Evolutionary conservation across 2,113 vertebrate species (phyloP), one percentile per base, ranked within the genome.

Genomic region (Carollia perspicillata): DNA sequence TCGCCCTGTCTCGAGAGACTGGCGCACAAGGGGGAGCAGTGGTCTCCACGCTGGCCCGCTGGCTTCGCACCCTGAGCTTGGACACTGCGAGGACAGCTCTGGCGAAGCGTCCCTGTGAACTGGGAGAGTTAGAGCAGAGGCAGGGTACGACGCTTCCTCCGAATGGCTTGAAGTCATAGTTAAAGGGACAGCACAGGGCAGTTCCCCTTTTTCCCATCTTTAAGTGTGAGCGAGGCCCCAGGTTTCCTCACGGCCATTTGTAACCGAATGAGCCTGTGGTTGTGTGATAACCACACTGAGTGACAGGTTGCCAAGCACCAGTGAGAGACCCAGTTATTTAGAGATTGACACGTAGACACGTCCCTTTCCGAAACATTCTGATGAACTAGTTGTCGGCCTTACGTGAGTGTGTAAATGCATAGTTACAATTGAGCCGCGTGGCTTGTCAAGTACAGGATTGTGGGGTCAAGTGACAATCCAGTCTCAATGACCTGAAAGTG

Each of bases 371-470:
- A 69, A 37, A 17, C 17, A 65, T 3, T 8, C 86, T 47, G 3
- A 66, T 63, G 18, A 23, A 3, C 17, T 22, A 8, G 80, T 4
- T 0, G 69, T 47, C 22, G 22, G 69, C 81, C 69, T 16, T 1
- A 5, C 0, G 0, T 5, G 72, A 55, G 22, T 8, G 28, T 17
- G 30, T 22, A 35, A 30, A 13, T 30, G 16, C 26, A 0, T 22
- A 0, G 44, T 93, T 37, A 8, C 11, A 2, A 0, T 10, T 23
- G 22, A 28, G 71, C 40, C 22, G 0, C 20, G 0, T 0, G 12
- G 44, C 47, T 51, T 18, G 37, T 53, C 1, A 30, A 6, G 17
- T 1, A 2, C 49, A 8, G 2, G 30, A 1, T 4, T 4, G 20
- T 5, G 2, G 37, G 7, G 23, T 7, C 1, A 0, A 12, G 2